phyloP scores from a whole-genome alignment of 2,888 invertebrate species.

The Aphidius colemani region DNA sequence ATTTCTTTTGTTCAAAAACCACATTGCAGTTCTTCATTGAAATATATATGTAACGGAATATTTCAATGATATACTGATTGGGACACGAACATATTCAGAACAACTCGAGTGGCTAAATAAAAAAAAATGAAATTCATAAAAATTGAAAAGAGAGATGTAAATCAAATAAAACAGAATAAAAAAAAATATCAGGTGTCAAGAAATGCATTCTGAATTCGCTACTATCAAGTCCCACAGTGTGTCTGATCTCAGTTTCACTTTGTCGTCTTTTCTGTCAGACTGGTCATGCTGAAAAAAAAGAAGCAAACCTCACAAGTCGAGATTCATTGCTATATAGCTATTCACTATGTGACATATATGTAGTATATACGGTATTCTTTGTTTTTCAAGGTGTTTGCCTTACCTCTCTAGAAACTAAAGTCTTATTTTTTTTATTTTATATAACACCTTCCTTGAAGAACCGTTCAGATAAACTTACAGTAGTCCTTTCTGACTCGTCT shows the following conservation, averaged over 20 bases:
- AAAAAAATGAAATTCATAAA: slow-evolving; percentile 18
- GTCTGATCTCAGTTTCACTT: not conserved
- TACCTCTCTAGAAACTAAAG: not conserved
- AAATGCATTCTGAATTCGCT: slow-evolving; percentile 35
- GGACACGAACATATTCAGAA: slow-evolving; percentile 14
- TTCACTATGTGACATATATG: slow-evolving; percentile 21
- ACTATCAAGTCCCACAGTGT: slow-evolving; percentile 17
- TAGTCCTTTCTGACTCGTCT: slow-evolving; percentile 1
- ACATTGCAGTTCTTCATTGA: too few relatives aligned
- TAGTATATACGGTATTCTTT: slow-evolving; percentile 12
- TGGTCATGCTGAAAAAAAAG: slow-evolving; percentile 32
- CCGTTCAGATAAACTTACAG: too few relatives aligned
- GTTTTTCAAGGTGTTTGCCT: slow-evolving; percentile 5
- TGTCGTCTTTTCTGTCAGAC: slow-evolving; percentile 28
- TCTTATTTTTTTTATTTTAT: not conserved
- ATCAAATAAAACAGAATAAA: slow-evolving; percentile 18
- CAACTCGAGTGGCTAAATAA: not conserved
- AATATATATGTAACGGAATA: not conserved
- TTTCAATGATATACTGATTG: not conserved
- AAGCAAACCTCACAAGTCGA: slow-evolving; percentile 26
- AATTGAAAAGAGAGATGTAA: slow-evolving; percentile 7
- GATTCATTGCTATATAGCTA: slow-evolving; percentile 20
- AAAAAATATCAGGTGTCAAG: slow-evolving; percentile 28
- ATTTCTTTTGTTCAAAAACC: too few relatives aligned
- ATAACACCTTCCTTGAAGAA: slow-evolving; percentile 14